These are phyloP conservation scores for Xyrichtys novacula DNA, from an alignment of 2,797 vertebrate species.

Conservation along the genomic window DNA sequence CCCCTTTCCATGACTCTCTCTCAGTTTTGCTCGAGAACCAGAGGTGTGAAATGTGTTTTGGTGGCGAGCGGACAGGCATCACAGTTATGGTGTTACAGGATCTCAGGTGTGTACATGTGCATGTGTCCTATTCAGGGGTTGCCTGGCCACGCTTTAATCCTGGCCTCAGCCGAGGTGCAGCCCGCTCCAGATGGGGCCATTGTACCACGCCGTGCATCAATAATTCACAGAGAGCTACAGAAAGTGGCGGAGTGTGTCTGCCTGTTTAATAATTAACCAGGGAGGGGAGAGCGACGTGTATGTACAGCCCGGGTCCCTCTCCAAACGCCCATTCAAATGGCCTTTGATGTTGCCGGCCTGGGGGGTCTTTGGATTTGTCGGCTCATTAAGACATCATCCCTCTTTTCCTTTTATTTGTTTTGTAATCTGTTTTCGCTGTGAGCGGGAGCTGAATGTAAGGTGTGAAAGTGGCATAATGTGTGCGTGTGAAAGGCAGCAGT, in stretches of 20 bases:
- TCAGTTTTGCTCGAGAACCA: slow-evolving; percentile 42
- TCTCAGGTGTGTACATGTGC: slow-evolving; percentile 44
- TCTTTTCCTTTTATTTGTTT: slow-evolving; percentile 80
- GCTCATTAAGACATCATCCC: slow-evolving; percentile 82
- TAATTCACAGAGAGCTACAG: slow-evolving; percentile 83
- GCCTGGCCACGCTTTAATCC: slow-evolving; percentile 76
- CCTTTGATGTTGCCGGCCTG: slow-evolving; percentile 77
- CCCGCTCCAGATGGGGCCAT: slow-evolving; percentile 85
- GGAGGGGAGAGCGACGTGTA: slow-evolving; percentile 76
- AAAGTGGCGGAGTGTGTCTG: slow-evolving; percentile 84
- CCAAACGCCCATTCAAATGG: slow-evolving; percentile 77
- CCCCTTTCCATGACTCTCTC: slow-evolving; percentile 8
- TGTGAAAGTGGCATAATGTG: slow-evolving; percentile 56
- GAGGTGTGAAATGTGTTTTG: slow-evolving; percentile 56
- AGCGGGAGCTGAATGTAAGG: slow-evolving; percentile 46
- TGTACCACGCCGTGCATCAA: slow-evolving; percentile 83
- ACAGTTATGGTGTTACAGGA: slow-evolving; percentile 6
- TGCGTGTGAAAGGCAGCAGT: slow-evolving; percentile 29
- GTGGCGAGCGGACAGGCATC: slow-evolving; percentile 29
- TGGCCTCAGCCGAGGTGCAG: slow-evolving; percentile 70
- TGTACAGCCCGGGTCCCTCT: slow-evolving; percentile 79
- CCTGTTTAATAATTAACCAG: slow-evolving; percentile 86
- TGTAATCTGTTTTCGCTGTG: slow-evolving; percentile 67
- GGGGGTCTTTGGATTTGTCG: slow-evolving; percentile 76
- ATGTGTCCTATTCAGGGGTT: slow-evolving; percentile 46